Percentiles rank a stretch among this genome's conserved stretches.
phyloP scores from a whole-genome alignment of 2,113 vertebrate genomes.

The Crocuta crocuta region DNA sequence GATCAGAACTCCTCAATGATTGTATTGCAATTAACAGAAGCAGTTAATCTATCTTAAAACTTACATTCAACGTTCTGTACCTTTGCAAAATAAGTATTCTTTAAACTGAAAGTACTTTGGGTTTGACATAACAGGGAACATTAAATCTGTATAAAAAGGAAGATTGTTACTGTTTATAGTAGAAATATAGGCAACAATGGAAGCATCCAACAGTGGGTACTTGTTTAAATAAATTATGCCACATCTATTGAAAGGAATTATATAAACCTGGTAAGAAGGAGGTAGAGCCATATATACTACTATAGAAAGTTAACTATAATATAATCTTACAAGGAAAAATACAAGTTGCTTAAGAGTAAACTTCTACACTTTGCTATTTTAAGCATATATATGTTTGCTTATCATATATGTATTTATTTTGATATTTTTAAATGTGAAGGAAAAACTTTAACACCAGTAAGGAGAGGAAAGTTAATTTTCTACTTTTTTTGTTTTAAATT shows the following conservation, averaged over 20 bases:
- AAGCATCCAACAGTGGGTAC: background rate
- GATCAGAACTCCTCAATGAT: background rate
- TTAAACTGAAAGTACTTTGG: slow-evolving; percentile 37
- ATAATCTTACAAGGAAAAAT: background rate
- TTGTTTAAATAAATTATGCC: slow-evolving; percentile 21
- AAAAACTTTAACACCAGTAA: background rate
- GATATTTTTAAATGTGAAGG: background rate
- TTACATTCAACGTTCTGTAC: background rate
- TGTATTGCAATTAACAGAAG: background rate
- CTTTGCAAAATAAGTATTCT: background rate
- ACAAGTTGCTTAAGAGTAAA: background rate
- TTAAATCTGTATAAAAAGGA: background rate
- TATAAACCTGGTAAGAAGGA: background rate
- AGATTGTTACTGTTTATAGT: background rate
- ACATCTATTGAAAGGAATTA: background rate
- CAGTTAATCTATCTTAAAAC: slow-evolving; percentile 12
- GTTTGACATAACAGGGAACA: background rate
- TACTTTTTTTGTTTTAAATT: background rate
- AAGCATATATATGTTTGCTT: background rate
- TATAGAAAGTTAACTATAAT: background rate
- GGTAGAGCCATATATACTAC: background rate
- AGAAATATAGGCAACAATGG: background rate
- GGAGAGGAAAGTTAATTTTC: background rate
- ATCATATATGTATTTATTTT: background rate
- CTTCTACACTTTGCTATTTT: background rate